These are phyloP conservation scores for Eugnorisma glareosa DNA, from an alignment of 2,888 invertebrate species.

Conservation along the genomic window DNA sequence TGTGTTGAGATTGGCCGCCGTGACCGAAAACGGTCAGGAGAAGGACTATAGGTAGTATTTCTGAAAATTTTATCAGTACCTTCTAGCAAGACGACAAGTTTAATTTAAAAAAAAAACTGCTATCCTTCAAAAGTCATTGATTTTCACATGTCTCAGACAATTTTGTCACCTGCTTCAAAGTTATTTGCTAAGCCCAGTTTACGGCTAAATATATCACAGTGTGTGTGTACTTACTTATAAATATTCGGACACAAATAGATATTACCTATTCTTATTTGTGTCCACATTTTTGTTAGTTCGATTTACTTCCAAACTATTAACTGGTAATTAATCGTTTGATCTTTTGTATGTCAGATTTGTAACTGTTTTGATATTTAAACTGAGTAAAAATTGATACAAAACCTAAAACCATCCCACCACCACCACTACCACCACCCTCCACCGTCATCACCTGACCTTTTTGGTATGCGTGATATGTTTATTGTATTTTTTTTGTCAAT, in stretches of 20 bases:
- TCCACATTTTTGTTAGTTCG: slow-evolving; percentile 1
- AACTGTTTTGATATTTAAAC: neutral
- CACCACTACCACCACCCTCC: no score
- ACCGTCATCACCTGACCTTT: no score
- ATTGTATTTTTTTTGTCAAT: no score
- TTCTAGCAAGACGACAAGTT: neutral
- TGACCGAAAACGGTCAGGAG: no score
- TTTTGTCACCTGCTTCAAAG: slow-evolving; percentile 31
- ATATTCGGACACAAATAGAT: neutral
- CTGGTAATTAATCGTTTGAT: neutral
- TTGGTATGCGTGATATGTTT: no score
- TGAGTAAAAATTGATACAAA: no score
- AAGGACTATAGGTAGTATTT: no score
- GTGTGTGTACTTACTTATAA: neutral
- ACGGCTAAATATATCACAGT: slow-evolving; percentile 11
- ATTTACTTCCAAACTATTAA: neutral
- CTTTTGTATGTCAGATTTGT: neutral
- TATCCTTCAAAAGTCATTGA: slow-evolving; percentile 1
- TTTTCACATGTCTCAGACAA: slow-evolving; percentile 4
- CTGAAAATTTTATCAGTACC: neutral
- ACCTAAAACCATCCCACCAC: no score
- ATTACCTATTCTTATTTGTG: neutral
- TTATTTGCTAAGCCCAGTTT: neutral
- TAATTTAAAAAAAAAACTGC: neutral
- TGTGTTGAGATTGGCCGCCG: no score